These are phyloP conservation scores for Drosophila austrosaltans DNA, from an alignment of 2,888 invertebrate species.

Conservation along the genomic window DNA sequence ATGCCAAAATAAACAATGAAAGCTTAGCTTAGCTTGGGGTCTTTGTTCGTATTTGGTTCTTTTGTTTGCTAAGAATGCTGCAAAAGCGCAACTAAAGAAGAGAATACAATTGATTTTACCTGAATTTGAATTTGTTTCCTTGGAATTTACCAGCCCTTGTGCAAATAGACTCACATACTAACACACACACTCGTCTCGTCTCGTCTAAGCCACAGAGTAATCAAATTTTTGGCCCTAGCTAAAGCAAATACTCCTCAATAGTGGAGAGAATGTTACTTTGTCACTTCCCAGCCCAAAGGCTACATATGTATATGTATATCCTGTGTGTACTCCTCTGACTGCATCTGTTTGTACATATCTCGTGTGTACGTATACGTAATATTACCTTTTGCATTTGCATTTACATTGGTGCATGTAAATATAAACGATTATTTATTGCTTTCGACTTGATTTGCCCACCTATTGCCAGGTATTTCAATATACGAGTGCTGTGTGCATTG, in stretches of 20 bases:
- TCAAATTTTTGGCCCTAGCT: slow-evolving; percentile 59
- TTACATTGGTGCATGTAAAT: slow-evolving; percentile 56
- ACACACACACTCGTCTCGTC: slow-evolving; percentile 3
- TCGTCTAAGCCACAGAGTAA: slow-evolving; percentile 61
- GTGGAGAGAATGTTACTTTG: slow-evolving; percentile 40
- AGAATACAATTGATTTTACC: slow-evolving; percentile 41
- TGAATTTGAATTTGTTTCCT: slow-evolving; percentile 22
- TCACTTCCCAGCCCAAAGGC: slow-evolving; percentile 60
- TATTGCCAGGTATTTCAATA: slow-evolving; percentile 43
- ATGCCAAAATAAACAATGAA: slow-evolving; percentile 26
- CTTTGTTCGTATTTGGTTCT: background rate
- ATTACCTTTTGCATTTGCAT: slow-evolving; percentile 50
- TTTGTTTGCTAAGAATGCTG: slow-evolving; percentile 42
- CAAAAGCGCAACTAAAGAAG: slow-evolving; percentile 61
- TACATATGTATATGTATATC: background rate
- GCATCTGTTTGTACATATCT: slow-evolving; percentile 35
- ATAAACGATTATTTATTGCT: slow-evolving; percentile 60
- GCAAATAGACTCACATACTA: slow-evolving; percentile 52
- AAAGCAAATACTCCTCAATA: slow-evolving; percentile 27
- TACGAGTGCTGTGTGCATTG: slow-evolving; percentile 32
- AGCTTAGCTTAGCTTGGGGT: slow-evolving; percentile 4
- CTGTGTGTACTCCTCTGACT: slow-evolving; percentile 5
- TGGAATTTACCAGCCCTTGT: slow-evolving; percentile 34
- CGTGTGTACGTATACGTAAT: slow-evolving; percentile 45
- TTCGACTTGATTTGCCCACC: slow-evolving; percentile 35